Base-by-base conservation (phyloP, 1,140 invertebrate genomes). In the Drosophila ananassae region DNA sequence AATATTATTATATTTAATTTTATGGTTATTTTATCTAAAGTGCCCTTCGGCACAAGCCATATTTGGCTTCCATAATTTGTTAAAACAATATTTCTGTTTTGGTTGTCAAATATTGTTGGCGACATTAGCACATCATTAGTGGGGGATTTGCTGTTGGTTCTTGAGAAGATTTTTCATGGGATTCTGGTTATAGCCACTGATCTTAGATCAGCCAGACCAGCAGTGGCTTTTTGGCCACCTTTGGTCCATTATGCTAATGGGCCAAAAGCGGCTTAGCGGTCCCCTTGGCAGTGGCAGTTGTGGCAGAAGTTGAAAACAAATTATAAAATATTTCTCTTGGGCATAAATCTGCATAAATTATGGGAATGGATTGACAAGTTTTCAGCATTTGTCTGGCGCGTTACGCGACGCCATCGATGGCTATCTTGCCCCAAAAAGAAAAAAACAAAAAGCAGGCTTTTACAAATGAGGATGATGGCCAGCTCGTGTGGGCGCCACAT, bases 311-410 rank as follows among this genome's bases (percentile, higher is more conserved):
- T 75, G 57, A 63, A 66, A 76, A 82, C 66, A 87, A 82, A 76
- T 89, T 87, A 87, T 80, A 80, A 63, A 68, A 78, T 66, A 77
- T 79, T 66, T 56, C 63, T 53, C 32, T 66, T 47, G 55, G 57
- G 82, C 73, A 85, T 87, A 87, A 55, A 87, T 85, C 74, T 81
- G 59, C 82, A 85, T 85, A 85, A 78, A 75, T 87, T 72, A 76
- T 2, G 10, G 54, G 24, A 39, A 67, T 87, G 74, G 77, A 85
- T 77, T 77, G 82, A 85, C 82, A 85, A 82, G 78, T 73, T 85
- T 85, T 71, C 71, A 73, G 75, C 78, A 76, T 58, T 75, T 84
- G 59, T 69, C 52, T 63, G 72, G 61, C 79, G 79, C 79, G 75
- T 79, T 83, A 80, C 81, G 73, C 81, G 77, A 77, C 73, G 81